phyloP scores from a whole-genome alignment of 2,113 vertebrate species.

The Pedionomus torquatus region DNA sequence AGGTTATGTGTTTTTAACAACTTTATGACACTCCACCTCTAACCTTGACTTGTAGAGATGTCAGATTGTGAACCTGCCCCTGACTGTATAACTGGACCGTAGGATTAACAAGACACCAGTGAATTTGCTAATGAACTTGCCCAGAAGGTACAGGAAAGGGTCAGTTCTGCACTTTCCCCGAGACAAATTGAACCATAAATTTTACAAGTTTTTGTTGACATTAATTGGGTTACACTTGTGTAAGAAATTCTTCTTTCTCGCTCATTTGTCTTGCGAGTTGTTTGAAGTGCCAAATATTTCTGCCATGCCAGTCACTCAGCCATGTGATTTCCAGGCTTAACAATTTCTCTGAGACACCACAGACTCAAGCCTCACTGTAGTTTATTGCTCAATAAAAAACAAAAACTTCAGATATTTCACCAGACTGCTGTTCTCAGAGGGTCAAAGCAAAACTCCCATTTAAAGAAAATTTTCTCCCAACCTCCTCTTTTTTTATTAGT shows the following conservation, averaged over 20 bases:
- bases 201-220: conserved; percentile 41
- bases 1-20: background rate
- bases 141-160: conserved; percentile 61
- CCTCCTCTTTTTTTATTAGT: background rate
- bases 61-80: background rate
- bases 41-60: background rate
- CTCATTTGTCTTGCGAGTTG: conserved; percentile 41
- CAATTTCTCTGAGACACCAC: conserved; percentile 53
- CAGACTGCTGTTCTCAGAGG: conserved; percentile 48
- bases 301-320: conserved; percentile 56
- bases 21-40: conserved; percentile 1
- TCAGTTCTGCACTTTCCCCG: conserved; percentile 5
- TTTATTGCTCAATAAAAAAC: conserved; percentile 75
- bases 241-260: conserved; percentile 51
- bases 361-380: conserved; percentile 36
- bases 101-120: conserved; percentile 32
- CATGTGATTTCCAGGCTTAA: conserved; percentile 70
- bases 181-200: conserved; percentile 66
- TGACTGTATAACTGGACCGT: background rate
- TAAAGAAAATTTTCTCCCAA: conserved; percentile 30
- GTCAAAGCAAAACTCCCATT: conserved; percentile 55
- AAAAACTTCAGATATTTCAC: conserved; percentile 54
- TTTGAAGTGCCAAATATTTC: conserved; percentile 49
- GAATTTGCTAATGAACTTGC: conserved; percentile 58
- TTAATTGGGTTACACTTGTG: conserved; percentile 69